Conservation (phyloP, 1,140 invertebrate genomes). For the Brachystomella parvula region DNA sequence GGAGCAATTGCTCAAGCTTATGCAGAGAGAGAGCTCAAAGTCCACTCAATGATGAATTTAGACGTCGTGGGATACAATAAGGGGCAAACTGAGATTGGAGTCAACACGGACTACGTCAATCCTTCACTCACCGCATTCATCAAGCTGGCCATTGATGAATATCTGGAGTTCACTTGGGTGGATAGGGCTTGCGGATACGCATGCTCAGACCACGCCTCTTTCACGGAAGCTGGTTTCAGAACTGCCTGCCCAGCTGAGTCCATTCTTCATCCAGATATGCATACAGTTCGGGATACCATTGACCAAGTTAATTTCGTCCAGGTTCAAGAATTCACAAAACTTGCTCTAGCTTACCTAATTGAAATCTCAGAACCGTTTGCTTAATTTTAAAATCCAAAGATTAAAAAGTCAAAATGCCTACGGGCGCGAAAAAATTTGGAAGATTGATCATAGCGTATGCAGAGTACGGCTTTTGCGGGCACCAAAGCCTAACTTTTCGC, state of each 20-base stretch:
- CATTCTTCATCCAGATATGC: not conserved
- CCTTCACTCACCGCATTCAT: not conserved
- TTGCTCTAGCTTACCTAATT: not conserved
- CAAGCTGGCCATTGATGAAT: conserved; percentile 1
- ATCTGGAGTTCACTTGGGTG: not conserved
- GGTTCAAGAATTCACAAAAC: conserved; percentile 1
- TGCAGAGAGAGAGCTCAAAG: not conserved
- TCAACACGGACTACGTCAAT: conserved; percentile 6
- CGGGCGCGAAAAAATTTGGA: no score
- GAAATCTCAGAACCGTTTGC: no score
- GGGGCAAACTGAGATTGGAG: conserved; percentile 6
- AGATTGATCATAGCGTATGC: no score
- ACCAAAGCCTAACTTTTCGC: no score
- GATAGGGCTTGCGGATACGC: not conserved
- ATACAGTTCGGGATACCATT: not conserved
- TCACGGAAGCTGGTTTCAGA: not conserved
- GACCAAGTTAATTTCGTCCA: conserved; percentile 7
- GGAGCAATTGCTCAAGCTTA: not conserved
- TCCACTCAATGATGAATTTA: not conserved
- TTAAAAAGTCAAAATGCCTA: no score
- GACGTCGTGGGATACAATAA: conserved; percentile 6
- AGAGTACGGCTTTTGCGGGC: no score
- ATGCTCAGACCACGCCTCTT: conserved; percentile 11
- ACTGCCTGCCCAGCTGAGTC: not conserved
- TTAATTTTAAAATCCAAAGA: no score